Percentiles rank a stretch among this genome's conserved stretches.
Conservation (phyloP, 2,888 invertebrate genomes). For the Tetropium fuscum region DNA sequence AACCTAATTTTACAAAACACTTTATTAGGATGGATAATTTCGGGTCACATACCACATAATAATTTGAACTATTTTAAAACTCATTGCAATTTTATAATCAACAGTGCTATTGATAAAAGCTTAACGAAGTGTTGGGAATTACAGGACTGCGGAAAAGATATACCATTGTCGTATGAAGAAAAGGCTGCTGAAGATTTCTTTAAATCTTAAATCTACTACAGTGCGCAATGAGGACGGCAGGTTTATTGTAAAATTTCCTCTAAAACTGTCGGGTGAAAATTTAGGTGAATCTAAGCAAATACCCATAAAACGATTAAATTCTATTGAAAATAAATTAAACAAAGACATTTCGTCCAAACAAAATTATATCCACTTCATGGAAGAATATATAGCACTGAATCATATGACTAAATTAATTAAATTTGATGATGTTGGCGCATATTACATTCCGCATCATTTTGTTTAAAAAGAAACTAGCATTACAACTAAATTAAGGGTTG, state of each 20-base stretch:
- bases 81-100: background rate
- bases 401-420: constrained; percentile 29
- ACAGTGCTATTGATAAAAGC: background rate
- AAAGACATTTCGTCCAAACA: background rate
- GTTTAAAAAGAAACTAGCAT: constrained; percentile 40
- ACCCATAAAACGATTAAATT: background rate
- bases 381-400: constrained; percentile 31
- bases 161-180: background rate
- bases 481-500: constrained; percentile 42
- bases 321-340: background rate
- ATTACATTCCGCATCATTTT: constrained; percentile 49
- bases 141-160: background rate
- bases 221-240: background rate
- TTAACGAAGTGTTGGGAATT: background rate
- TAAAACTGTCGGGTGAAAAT: background rate
- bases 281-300: background rate
- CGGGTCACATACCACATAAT: background rate
- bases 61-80: background rate
- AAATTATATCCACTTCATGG: constrained; percentile 34
- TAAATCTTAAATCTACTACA: background rate
- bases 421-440: constrained; percentile 5
- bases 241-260: background rate
- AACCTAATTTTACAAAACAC: constrained; percentile 24
- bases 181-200: background rate
- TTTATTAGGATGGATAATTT: constrained; percentile 1